A percentile compares a stretch with the other conserved stretches of the same genome.
Evolutionary conservation across 2,797 vertebrate genomes (phyloP).

Genomic region (Siniperca obscura): DNA sequence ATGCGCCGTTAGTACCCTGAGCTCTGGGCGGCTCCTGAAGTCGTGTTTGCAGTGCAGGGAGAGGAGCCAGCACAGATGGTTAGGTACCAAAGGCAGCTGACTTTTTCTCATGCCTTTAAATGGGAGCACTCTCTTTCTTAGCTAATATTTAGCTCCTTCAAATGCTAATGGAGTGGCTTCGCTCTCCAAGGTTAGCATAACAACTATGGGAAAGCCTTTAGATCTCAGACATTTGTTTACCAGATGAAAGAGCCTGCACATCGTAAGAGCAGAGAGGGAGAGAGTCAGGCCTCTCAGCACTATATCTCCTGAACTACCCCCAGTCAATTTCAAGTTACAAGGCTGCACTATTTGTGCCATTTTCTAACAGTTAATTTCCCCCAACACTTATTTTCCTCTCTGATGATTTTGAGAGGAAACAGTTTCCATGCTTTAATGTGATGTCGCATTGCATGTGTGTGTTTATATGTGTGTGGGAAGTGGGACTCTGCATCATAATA

Average conservation of each 20-base stretch:
- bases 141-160: constrained; percentile 99
- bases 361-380: constrained; percentile 74
- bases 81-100: constrained; percentile 88
- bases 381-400: constrained; percentile 62
- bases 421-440: constrained; percentile 61
- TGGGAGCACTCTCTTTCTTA: constrained; percentile 94
- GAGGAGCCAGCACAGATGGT: constrained; percentile 94
- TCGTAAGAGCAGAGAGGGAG: constrained; percentile 84
- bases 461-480: constrained; percentile 28
- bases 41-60: constrained; percentile 83
- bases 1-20: constrained; percentile 47
- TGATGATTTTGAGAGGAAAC: constrained; percentile 63
- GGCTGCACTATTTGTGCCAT: constrained; percentile 86
- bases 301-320: constrained; percentile 88
- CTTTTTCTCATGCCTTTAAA: constrained; percentile 98
- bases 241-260: constrained; percentile 91
- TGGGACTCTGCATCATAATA: constrained; percentile 64
- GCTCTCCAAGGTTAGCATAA: constrained; percentile 99
- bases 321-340: constrained; percentile 90
- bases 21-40: constrained; percentile 69
- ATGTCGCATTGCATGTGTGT: constrained; percentile 38
- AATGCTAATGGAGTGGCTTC: constrained; percentile 98
- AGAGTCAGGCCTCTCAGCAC: constrained; percentile 64
- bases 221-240: constrained; percentile 98
- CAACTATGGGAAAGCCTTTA: constrained; percentile 98